These are phyloP conservation scores for Vireo altiloquus DNA, from an alignment of 2,113 vertebrate genomes.

Conservation along the genomic window DNA sequence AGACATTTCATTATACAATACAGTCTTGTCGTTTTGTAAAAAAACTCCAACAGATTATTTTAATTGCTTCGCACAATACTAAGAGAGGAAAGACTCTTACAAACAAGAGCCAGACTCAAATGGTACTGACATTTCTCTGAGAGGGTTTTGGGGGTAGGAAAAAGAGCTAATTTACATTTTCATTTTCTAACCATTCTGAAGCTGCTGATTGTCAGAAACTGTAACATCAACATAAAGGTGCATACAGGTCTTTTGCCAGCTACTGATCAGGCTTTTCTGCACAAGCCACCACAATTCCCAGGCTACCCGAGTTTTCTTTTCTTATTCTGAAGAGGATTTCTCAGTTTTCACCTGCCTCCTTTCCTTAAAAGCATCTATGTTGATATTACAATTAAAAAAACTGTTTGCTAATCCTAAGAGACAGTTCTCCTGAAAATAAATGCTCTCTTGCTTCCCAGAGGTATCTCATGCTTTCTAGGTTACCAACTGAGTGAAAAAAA, in stretches of 20 bases:
- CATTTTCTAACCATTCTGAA: not conserved
- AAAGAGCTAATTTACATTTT: not conserved
- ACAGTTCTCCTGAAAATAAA: not conserved
- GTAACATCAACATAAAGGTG: not conserved
- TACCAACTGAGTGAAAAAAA: not conserved
- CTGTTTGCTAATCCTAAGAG: not conserved
- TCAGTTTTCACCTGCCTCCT: not conserved
- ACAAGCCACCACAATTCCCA: not conserved
- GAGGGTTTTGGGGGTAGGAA: not conserved
- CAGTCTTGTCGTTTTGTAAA: not conserved
- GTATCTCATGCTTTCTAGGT: not conserved
- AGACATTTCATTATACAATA: slow-evolving; percentile 28
- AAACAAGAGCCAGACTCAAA: not conserved
- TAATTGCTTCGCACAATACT: not conserved
- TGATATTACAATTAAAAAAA: not conserved
- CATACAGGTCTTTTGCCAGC: not conserved
- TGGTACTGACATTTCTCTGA: not conserved
- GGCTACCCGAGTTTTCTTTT: not conserved
- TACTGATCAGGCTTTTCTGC: not conserved
- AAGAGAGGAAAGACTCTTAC: not conserved
- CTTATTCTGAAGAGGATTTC: not conserved
- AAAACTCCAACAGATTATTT: not conserved
- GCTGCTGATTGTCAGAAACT: not conserved
- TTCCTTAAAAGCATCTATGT: not conserved
- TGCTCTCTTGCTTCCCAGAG: not conserved